phyloP scores from a whole-genome alignment of 2,888 invertebrate species.

The Lucinisca nassula region DNA sequence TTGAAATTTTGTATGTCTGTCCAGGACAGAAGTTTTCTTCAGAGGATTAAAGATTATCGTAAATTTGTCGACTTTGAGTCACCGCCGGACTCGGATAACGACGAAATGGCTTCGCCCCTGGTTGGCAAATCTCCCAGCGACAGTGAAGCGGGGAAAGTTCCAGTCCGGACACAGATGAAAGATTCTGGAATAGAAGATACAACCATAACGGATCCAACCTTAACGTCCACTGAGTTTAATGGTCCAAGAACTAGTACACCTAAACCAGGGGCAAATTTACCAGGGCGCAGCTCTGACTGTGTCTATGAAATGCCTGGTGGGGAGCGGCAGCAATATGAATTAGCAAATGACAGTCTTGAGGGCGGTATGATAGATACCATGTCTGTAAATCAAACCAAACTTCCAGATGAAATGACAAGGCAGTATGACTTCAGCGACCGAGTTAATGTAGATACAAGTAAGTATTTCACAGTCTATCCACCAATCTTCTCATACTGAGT shows the following conservation, averaged over 20 bases:
- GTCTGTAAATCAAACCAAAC: neutral
- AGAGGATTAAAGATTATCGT: no score
- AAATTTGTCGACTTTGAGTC: conserved; percentile 16
- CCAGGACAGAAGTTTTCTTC: no score
- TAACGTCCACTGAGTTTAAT: no score
- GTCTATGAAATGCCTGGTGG: neutral
- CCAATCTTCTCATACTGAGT: no score
- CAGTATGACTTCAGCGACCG: neutral
- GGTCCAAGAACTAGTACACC: neutral
- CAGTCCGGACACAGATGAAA: no score
- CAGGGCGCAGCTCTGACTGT: neutral
- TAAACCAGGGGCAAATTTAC: no score
- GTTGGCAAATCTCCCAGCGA: no score
- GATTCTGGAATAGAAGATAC: neutral
- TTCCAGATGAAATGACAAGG: neutral
- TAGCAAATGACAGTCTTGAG: neutral
- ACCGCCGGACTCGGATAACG: conserved; percentile 18
- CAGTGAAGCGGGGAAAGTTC: neutral
- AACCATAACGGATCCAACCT: neutral
- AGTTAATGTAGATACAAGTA: neutral
- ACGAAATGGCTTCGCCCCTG: neutral
- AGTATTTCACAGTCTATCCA: no score
- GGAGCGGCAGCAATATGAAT: neutral
- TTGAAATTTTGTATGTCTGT: neutral
- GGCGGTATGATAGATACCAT: neutral